phyloP scores from a whole-genome alignment of 2,797 vertebrate species.

The Enteromius thamalakanensis region DNA sequence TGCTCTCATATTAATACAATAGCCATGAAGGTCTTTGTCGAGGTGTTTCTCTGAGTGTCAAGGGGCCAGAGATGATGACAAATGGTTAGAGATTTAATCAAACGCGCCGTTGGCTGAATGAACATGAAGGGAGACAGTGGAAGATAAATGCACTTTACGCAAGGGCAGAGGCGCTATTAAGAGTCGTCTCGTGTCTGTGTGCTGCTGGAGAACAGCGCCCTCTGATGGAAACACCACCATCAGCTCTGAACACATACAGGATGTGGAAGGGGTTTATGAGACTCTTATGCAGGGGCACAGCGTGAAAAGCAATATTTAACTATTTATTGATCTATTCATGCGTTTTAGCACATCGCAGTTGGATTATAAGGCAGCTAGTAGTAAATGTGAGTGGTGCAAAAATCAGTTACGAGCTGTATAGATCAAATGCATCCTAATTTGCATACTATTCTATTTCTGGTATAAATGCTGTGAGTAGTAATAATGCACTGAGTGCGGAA shows the following conservation, averaged over 20 bases:
- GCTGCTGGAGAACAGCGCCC: constrained; percentile 70
- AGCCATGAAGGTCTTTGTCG: constrained; percentile 64
- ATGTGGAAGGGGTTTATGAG: background rate
- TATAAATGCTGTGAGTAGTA: background rate
- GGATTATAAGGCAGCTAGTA: background rate
- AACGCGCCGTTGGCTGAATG: constrained; percentile 71
- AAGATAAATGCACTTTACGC: constrained; percentile 67
- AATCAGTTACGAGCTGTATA: background rate
- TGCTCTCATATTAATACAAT: constrained; percentile 60
- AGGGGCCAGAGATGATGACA: constrained; percentile 70
- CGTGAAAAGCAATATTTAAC: background rate
- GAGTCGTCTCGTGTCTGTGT: background rate
- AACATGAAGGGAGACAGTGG: constrained; percentile 72
- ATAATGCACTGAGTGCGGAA: background rate
- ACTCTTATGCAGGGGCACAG: background rate
- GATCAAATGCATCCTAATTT: too few relatives aligned
- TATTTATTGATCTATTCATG: background rate
- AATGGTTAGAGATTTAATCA: constrained; percentile 74
- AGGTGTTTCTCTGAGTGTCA: constrained; percentile 58
- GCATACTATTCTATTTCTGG: background rate
- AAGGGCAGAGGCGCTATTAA: constrained; percentile 47
- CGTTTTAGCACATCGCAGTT: background rate
- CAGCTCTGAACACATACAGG: background rate
- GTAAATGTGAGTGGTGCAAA: background rate
- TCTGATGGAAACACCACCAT: constrained; percentile 70